Percentiles rank a stretch among this genome's conserved stretches.
Evolutionary conservation across 2,888 invertebrate species (phyloP).

Genomic region (Ctena decussata): DNA sequence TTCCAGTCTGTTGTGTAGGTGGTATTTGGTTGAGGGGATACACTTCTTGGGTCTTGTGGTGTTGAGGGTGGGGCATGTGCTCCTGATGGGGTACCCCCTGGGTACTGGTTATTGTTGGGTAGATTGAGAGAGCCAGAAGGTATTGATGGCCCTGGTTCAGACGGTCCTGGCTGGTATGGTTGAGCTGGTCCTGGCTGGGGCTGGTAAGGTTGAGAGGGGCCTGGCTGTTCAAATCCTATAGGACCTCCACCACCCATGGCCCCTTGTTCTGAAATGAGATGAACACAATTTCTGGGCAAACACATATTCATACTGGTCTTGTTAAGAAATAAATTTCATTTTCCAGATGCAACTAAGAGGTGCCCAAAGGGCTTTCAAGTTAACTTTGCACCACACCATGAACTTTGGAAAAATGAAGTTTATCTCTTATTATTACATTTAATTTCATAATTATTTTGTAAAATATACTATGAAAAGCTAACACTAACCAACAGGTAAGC

Average conservation of each 20-base stretch:
- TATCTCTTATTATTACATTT: too few relatives aligned
- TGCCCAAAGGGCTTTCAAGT: too few relatives aligned
- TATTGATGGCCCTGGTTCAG: constrained; percentile 57
- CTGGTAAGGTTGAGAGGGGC: constrained; percentile 38
- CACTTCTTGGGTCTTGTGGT: constrained; percentile 59
- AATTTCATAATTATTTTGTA: too few relatives aligned
- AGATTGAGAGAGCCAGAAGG: too few relatives aligned
- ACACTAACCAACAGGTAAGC: too few relatives aligned
- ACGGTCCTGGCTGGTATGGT: constrained; percentile 64
- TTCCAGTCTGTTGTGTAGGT: constrained; percentile 68
- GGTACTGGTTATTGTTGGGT: constrained; percentile 42
- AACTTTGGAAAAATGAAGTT: too few relatives aligned
- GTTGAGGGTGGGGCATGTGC: constrained; percentile 75
- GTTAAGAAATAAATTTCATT: too few relatives aligned
- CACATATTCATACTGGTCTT: too few relatives aligned
- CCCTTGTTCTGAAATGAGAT: background rate
- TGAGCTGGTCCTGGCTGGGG: constrained; percentile 54
- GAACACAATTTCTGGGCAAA: too few relatives aligned
- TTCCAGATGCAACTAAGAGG: too few relatives aligned
- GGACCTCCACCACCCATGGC: constrained; percentile 16
- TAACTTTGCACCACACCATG: too few relatives aligned
- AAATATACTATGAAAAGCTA: too few relatives aligned
- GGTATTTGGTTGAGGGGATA: constrained; percentile 44
- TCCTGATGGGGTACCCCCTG: constrained; percentile 53
- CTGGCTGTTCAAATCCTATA: constrained; percentile 59